Evolutionary conservation across 92 coral and sea anemone species (phyloP).

Genomic region (Parazoanthus atlanticus): DNA sequence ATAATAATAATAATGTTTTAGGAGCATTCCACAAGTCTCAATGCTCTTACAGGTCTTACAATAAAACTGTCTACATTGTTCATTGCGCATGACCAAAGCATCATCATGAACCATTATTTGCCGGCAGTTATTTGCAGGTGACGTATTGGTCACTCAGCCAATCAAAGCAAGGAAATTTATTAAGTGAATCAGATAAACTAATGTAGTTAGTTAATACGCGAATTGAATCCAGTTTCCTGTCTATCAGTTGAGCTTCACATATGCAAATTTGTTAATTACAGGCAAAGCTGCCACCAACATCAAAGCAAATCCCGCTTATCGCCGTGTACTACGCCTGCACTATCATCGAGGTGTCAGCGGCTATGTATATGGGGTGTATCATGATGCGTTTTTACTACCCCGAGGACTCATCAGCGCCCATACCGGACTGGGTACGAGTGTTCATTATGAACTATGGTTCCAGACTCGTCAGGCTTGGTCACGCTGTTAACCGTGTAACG

Average conservation of each 20-base stretch:
- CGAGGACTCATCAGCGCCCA: slow-evolving; percentile 71
- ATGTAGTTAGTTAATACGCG: not conserved
- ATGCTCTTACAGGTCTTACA: too few species aligned
- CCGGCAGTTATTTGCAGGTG: too few species aligned
- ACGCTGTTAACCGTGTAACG: slow-evolving; percentile 74
- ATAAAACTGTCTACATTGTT: too few species aligned
- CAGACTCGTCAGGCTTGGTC: slow-evolving; percentile 75
- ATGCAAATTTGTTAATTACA: not conserved
- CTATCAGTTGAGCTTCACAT: not conserved
- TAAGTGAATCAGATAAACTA: too few species aligned
- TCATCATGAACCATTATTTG: too few species aligned
- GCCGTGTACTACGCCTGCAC: slow-evolving; percentile 94
- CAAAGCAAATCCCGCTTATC: slow-evolving; percentile 85
- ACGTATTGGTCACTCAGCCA: too few species aligned
- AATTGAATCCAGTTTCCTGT: not conserved
- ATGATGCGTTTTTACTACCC: slow-evolving; percentile 90
- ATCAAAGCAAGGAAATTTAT: too few species aligned
- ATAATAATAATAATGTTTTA: too few species aligned
- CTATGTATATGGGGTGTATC: slow-evolving; percentile 91
- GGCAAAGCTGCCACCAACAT: slow-evolving; percentile 93
- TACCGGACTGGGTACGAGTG: slow-evolving; percentile 85
- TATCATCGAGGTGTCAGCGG: slow-evolving; percentile 89
- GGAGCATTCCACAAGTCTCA: too few species aligned
- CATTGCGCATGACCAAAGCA: too few species aligned
- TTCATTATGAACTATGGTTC: slow-evolving; percentile 74